Base-by-base conservation (phyloP, 2,888 invertebrate genomes). In the Siphlonurus alternatus region DNA sequence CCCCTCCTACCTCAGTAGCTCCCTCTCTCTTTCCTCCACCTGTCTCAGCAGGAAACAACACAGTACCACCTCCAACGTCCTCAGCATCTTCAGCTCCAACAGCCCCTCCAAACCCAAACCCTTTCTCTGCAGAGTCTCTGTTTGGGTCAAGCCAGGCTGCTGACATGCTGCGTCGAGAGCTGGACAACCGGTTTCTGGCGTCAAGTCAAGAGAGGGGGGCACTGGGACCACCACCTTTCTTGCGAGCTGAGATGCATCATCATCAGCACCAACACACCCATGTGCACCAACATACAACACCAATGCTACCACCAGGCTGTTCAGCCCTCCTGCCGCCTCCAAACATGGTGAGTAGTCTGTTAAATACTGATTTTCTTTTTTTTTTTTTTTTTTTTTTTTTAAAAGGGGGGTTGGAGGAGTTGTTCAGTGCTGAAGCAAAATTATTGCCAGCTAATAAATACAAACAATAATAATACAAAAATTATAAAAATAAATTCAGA, bases 261-360 rank as follows among this genome's bases (percentile, higher is more conserved):
- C 93, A 93, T 80, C 92, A 91, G 76, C 93, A 93, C 78, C 92
- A 93, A 74, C 93, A 92, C 76, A 90, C 90, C 63, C 90, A 92
- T 77, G 87, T 93, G 72, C 93, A 92, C 79, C 91, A 91, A 73
- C 71, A 74, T 65, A 87, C 88, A 69, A 82, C 88, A 65, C 81
- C 85, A 65, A 78, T 86, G 65, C 74, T 83, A 66, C 81, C 85
- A 62, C 74, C 76, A 7, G 38, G 38, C 5, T 38, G 38, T 38
- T 5, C 38, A 5, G 15, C 38, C 71, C 67, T 66, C 68, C 67
- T 65, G 63, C 70, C 22, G 5, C 56, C 56, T 18, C 56, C 56
- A 5, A n/a, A 10, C 7, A 56, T 56, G 56, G 56, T 56, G 7
- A 5, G 38, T 38, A 38, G 15, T 10, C 38, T n/a, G n/a, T n/a